Conservation (phyloP, 2,888 invertebrate genomes). For the Bhutanitis thaidina region DNA sequence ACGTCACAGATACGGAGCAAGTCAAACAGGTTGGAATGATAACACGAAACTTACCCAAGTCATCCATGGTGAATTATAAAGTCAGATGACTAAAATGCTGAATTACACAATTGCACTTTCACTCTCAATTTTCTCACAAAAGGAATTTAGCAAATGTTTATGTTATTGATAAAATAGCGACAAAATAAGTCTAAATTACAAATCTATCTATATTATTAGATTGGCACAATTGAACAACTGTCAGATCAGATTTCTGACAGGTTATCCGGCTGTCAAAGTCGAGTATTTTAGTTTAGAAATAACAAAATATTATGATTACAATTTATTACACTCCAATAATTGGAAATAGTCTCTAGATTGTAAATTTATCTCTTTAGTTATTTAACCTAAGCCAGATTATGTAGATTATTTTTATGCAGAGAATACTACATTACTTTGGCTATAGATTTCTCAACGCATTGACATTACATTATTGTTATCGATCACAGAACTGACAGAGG, state of each 20-base stretch:
- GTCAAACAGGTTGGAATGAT: slow-evolving; percentile 69
- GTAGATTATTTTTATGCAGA: too few species aligned
- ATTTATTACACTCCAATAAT: too few species aligned
- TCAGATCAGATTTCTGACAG: slow-evolving; percentile 23
- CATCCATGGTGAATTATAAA: slow-evolving; percentile 56
- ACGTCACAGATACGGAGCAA: slow-evolving; percentile 56
- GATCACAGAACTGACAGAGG: not conserved
- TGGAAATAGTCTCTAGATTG: too few species aligned
- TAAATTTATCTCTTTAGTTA: too few species aligned
- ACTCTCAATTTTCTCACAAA: slow-evolving; percentile 9
- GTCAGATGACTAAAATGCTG: slow-evolving; percentile 19
- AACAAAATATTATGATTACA: not conserved
- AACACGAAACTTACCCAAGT: slow-evolving; percentile 72
- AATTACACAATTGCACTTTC: slow-evolving; percentile 24
- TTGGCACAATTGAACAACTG: slow-evolving; percentile 39
- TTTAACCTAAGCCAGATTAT: too few species aligned
- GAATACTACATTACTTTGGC: too few species aligned
- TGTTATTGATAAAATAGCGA: not conserved
- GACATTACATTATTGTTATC: slow-evolving; percentile 11
- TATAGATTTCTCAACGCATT: slow-evolving; percentile 7
- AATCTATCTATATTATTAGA: slow-evolving; percentile 31
- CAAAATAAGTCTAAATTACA: slow-evolving; percentile 3
- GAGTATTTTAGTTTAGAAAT: slow-evolving; percentile 11
- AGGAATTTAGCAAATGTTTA: slow-evolving; percentile 18
- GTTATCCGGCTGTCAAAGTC: slow-evolving; percentile 3